phyloP scores from a whole-genome alignment of 1,140 invertebrate genomes.

The Portunus trituberculatus region DNA sequence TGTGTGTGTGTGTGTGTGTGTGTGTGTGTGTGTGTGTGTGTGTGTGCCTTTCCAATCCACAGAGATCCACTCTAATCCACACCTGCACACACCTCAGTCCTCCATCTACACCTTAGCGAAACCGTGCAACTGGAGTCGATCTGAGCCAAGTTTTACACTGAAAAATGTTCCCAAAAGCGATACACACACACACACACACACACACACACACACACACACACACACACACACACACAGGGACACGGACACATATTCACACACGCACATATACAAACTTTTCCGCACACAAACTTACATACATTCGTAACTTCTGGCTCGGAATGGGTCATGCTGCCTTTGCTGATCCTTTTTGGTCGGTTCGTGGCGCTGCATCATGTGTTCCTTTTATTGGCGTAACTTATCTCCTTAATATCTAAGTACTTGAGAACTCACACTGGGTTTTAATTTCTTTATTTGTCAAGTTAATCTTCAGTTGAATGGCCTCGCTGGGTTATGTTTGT shows the following conservation, averaged over 20 bases:
- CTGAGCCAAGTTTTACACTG: background rate
- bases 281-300: background rate
- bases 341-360: background rate
- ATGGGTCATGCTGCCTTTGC: background rate
- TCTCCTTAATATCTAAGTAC: background rate
- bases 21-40: constrained; percentile 11
- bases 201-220: background rate
- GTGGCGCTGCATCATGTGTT: background rate
- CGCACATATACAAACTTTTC: no score
- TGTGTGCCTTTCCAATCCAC: background rate
- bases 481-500: background rate
- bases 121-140: background rate
- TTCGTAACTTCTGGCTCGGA: background rate
- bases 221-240: background rate
- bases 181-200: background rate
- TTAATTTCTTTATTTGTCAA: background rate
- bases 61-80: background rate
- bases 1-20: background rate
- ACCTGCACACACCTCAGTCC: background rate
- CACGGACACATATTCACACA: no score
- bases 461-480: constrained; percentile 12
- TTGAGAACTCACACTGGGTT: background rate
- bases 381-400: background rate
- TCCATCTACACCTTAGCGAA: background rate
- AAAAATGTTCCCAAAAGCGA: background rate